Base-by-base conservation (phyloP, 2,888 invertebrate genomes). In the Charanyca ferruginea region DNA sequence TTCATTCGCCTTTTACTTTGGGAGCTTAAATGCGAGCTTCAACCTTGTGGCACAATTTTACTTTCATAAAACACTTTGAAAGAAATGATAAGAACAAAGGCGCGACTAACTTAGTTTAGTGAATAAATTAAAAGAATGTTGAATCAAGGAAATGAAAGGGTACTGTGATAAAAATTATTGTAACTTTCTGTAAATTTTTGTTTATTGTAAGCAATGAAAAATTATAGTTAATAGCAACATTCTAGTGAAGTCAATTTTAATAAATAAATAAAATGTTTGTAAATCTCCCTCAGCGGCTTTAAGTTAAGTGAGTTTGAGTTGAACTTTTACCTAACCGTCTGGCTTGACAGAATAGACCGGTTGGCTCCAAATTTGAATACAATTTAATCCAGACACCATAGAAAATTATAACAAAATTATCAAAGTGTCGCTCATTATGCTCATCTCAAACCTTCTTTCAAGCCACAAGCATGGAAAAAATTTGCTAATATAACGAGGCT, bases 401-500 rank as follows among this genome's bases (percentile, higher is more conserved):
- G 20, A 52, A 67, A 57, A 57, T 58, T 41, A 61, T 64, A 52
- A 67, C 54, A 57, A 20, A 8, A 61, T 71, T 77, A 66, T 54
- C 52, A 25, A 35, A 42, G 48, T 32, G 35, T 55, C 47, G 32
- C 35, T 71, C 35, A 51, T 13, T 23, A 20, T 61, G 49, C 45
- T 55, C 41, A 35, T 58, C 62, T 58, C 20, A 49, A 73, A 59
- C 25, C 48, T 55, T 59, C 64, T 60, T 69, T 51, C 45, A 44
- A 53, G 49, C 60, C 64, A 58, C 59, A 66, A 64, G 51, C 71
- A 67, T 62, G 67, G 57, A 62, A 75, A 75, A 74, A 74, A 57
- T 35, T 55, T 72, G 49, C 55, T 66, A 69, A 79, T 76, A 78
- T 68, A 76, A 80, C 65, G 72, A 76, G 73, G 65, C 68, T 66